These are phyloP conservation scores for Cheilosia variabilis DNA, from an alignment of 2,888 invertebrate genomes.

Conservation along the genomic window DNA sequence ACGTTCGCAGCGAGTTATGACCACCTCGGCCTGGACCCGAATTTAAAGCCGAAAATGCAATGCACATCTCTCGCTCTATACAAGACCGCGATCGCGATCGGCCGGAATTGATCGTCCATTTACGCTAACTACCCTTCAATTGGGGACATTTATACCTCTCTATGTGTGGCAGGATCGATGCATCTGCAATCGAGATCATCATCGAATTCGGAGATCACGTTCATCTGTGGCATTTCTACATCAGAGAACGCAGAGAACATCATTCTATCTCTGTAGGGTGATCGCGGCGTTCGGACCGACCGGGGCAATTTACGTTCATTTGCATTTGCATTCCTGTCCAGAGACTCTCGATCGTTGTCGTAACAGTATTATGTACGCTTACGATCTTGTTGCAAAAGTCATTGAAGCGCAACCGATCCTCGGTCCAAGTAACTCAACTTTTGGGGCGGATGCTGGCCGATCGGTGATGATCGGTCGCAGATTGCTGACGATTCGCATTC, in stretches of 20 bases:
- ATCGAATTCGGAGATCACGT: conserved; percentile 73
- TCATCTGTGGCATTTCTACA: conserved; percentile 62
- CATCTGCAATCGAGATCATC: conserved; percentile 70
- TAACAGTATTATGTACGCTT: neutral
- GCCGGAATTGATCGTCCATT: conserved; percentile 70
- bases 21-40: conserved; percentile 29
- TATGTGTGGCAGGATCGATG: conserved; percentile 54
- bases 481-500: conserved; percentile 66
- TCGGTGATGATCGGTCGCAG: conserved; percentile 67
- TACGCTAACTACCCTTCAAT: conserved; percentile 74
- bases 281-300: conserved; percentile 41
- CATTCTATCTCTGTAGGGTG: conserved; percentile 42
- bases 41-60: conserved; percentile 64
- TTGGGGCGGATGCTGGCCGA: conserved; percentile 70
- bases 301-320: conserved; percentile 69
- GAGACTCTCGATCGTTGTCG: conserved; percentile 51
- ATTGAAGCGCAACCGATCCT: conserved; percentile 70
- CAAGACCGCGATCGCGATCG: conserved; percentile 37
- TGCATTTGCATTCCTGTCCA: conserved; percentile 66
- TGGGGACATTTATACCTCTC: conserved; percentile 65
- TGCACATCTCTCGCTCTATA: neutral
- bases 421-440: conserved; percentile 63
- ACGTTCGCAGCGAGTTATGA: conserved; percentile 58
- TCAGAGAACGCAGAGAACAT: conserved; percentile 27
- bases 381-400: conserved; percentile 49